Evolutionary conservation across 2,113 vertebrate species (phyloP).

Genomic region (Ptilorrhoa leucosticta): DNA sequence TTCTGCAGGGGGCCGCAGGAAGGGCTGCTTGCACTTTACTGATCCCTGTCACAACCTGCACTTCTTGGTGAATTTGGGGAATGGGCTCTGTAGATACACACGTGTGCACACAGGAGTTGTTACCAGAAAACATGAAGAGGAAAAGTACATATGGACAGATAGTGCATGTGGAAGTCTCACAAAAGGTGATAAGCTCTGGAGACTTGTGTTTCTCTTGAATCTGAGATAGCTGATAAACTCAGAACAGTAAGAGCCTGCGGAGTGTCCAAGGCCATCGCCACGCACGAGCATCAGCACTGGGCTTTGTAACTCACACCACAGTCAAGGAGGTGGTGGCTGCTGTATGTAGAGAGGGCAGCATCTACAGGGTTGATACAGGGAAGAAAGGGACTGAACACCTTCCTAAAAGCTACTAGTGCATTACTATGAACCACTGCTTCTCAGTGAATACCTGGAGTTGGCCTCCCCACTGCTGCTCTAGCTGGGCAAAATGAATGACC

Average conservation of each 20-base stretch:
- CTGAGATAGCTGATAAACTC: background rate
- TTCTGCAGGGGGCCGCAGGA: background rate
- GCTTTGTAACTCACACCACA: background rate
- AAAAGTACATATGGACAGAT: background rate
- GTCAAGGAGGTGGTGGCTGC: background rate
- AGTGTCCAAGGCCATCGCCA: background rate
- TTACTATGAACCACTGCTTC: background rate
- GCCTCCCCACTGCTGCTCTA: background rate
- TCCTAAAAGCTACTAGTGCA: background rate
- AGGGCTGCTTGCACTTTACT: background rate
- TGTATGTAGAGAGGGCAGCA: background rate
- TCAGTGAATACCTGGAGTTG: background rate
- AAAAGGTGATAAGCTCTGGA: background rate
- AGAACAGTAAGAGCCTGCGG: background rate
- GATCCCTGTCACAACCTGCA: background rate
- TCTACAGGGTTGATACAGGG: background rate
- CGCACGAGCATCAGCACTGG: accelerated
- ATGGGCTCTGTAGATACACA: background rate
- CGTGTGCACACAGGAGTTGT: background rate
- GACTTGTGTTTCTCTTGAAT: background rate
- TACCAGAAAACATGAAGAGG: background rate
- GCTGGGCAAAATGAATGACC: background rate
- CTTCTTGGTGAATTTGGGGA: background rate
- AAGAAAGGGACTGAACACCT: background rate
- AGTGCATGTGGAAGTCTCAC: background rate